Conservation (phyloP, 2,113 vertebrate genomes). For the Raja brachyura region DNA sequence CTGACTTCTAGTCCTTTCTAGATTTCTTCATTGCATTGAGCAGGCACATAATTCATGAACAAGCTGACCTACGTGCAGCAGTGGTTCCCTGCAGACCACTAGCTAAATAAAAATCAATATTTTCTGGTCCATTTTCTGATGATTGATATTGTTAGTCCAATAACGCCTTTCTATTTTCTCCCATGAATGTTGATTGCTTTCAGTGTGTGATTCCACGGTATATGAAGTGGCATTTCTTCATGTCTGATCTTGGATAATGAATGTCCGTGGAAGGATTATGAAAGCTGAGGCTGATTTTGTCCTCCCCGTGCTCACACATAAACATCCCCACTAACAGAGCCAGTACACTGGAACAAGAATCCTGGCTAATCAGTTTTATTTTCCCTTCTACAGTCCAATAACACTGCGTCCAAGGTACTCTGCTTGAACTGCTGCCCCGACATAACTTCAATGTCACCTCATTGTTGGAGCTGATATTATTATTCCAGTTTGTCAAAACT, state of each 20-base stretch:
- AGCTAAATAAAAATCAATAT: too few relatives aligned
- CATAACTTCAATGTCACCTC: conserved; percentile 33
- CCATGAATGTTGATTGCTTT: neutral
- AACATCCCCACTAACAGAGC: neutral
- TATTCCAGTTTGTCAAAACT: conserved; percentile 18
- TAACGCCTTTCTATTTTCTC: neutral
- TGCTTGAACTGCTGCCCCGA: neutral
- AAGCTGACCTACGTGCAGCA: too few relatives aligned
- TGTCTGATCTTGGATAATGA: neutral
- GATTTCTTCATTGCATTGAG: too few relatives aligned
- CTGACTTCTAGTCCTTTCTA: too few relatives aligned
- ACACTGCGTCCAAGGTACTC: neutral
- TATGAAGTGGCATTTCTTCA: neutral
- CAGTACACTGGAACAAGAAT: neutral
- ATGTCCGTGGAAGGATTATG: neutral
- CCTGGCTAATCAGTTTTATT: neutral
- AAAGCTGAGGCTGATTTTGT: neutral
- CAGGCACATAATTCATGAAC: too few relatives aligned
- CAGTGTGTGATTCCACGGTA: neutral
- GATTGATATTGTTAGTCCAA: neutral
- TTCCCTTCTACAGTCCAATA: neutral
- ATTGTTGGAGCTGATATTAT: conserved; percentile 23
- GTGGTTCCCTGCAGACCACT: too few relatives aligned
- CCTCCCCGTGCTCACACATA: neutral
- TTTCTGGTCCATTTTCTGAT: neutral